Percentiles rank a stretch among this genome's conserved stretches.
phyloP scores from a whole-genome alignment of 2,888 invertebrate species.

The Lasioglossum zephyrum region DNA sequence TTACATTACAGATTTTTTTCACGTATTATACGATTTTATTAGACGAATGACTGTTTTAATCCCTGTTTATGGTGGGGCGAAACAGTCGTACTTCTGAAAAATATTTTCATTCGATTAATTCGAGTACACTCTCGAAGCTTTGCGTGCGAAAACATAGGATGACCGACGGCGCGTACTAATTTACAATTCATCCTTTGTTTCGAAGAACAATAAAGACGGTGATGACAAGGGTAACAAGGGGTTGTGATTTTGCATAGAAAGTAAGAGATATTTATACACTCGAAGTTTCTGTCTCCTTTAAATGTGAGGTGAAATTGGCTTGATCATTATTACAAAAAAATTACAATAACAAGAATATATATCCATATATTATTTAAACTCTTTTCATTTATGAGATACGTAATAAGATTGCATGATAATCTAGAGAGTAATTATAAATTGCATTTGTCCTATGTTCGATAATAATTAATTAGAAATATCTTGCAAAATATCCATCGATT shows the following conservation, averaged over 20 bases:
- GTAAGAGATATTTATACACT: constrained; percentile 8
- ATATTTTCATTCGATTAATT: constrained; percentile 56
- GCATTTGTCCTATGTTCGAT: neutral
- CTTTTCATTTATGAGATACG: too few relatives aligned
- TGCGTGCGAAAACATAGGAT: constrained; percentile 41
- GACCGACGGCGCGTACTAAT: constrained; percentile 40
- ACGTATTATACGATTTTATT: neutral
- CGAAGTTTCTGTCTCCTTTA: constrained; percentile 26
- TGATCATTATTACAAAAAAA: neutral
- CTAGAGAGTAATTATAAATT: neutral
- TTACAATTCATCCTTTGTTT: constrained; percentile 62
- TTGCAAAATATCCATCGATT: neutral
- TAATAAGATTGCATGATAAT: neutral
- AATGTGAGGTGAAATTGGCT: neutral
- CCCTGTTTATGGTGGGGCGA: neutral
- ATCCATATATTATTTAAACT: neutral
- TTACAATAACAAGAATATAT: neutral
- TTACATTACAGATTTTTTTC: neutral
- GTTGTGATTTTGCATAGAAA: constrained; percentile 33
- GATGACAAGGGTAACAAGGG: constrained; percentile 45
- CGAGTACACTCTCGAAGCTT: neutral
- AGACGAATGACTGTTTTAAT: constrained; percentile 3
- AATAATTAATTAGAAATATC: too few relatives aligned
- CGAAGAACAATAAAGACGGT: constrained; percentile 52
- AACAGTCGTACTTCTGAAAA: neutral